Evolutionary conservation across 2,113 vertebrate genomes (phyloP).

Genomic region (Crypturellus undulatus): DNA sequence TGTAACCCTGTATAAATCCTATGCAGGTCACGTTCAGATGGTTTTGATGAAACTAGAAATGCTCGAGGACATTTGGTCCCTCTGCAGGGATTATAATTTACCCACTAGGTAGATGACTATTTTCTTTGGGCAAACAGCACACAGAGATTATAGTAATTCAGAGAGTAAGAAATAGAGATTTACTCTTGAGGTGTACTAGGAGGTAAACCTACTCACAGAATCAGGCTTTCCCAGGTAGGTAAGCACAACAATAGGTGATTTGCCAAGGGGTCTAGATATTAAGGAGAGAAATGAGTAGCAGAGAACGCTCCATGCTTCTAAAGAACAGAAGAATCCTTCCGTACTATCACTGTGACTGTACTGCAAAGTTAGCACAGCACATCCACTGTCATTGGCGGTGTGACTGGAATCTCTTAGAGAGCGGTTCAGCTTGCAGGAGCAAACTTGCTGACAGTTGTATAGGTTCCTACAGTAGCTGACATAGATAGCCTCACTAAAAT

Average conservation of each 20-base stretch:
- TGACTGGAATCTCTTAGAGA: slow-evolving; percentile 19
- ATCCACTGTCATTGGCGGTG: not conserved
- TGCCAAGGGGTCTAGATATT: not conserved
- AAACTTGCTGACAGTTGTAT: not conserved
- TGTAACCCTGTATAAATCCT: not conserved
- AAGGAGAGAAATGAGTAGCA: not conserved
- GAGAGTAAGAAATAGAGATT: not conserved
- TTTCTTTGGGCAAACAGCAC: not conserved
- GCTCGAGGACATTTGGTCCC: not conserved
- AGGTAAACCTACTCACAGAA: not conserved
- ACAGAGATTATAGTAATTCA: not conserved
- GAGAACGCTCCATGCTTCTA: not conserved
- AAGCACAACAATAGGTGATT: not conserved
- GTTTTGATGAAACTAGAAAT: not conserved
- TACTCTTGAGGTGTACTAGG: not conserved
- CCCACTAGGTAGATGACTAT: not conserved
- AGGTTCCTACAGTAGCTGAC: slow-evolving; percentile 51
- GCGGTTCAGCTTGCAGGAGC: slow-evolving; percentile 8
- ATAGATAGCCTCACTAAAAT: slow-evolving; percentile 8
- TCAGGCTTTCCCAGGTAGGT: not conserved
- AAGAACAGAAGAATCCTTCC: not conserved
- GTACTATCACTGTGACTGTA: not conserved
- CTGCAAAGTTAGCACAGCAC: not conserved
- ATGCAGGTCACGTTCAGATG: not conserved
- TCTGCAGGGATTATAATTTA: not conserved